A percentile compares a stretch with the other conserved stretches of the same genome.
Evolutionary conservation across 2,888 invertebrate genomes (phyloP).

Genomic region (Clanis bilineata): DNA sequence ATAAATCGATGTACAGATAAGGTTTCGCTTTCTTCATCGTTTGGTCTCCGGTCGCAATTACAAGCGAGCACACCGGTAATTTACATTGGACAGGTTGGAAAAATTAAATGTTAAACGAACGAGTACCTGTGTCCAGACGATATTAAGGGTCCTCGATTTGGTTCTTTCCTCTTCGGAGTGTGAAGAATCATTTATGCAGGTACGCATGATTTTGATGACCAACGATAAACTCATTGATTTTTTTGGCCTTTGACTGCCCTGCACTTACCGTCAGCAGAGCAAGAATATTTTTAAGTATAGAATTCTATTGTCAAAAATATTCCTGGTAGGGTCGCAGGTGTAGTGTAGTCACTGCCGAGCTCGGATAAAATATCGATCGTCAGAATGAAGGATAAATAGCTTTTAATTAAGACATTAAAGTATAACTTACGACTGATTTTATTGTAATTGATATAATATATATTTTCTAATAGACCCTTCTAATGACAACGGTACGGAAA

Average conservation of each 20-base stretch:
- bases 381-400: neutral
- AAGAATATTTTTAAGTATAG: no score
- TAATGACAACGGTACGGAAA: neutral
- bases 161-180: no score
- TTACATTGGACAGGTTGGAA: constrained; percentile 39
- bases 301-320: no score
- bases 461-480: neutral
- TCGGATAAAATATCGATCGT: no score
- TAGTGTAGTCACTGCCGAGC: no score
- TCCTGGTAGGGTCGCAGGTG: no score
- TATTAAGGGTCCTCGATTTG: no score
- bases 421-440: neutral
- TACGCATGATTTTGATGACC: no score
- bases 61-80: constrained; percentile 34
- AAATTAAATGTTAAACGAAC: constrained; percentile 28
- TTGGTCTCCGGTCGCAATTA: constrained; percentile 41
- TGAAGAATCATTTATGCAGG: constrained; percentile 20
- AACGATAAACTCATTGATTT: no score
- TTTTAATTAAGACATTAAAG: neutral
- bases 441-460: neutral
- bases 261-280: no score
- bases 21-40: constrained; percentile 46
- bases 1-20: constrained; percentile 49
- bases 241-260: no score
- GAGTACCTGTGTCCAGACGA: constrained; percentile 17